Conservation (phyloP, 2,797 vertebrate species). For the Agapornis canus region DNA sequence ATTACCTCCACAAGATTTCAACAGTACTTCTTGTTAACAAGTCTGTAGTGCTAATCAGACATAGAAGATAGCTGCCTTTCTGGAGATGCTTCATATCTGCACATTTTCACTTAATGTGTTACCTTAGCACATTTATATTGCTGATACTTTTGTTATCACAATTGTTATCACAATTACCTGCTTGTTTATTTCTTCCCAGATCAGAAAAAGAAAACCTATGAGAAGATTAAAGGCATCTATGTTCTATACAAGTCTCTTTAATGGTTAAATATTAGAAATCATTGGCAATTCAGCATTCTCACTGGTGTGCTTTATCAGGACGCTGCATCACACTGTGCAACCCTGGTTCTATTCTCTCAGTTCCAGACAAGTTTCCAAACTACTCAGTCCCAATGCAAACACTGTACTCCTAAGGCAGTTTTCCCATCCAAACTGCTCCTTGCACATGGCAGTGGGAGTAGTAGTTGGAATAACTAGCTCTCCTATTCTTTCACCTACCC, state of each 20-base stretch:
- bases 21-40: not conserved
- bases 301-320: not conserved
- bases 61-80: constrained; percentile 5
- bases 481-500: not conserved
- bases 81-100: not conserved
- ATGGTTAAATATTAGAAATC: not conserved
- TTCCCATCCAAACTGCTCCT: not conserved
- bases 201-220: not conserved
- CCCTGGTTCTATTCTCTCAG: not conserved
- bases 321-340: not conserved
- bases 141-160: not conserved
- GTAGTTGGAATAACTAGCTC: not conserved
- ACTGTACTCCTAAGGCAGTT: not conserved
- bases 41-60: constrained; percentile 22
- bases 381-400: not conserved
- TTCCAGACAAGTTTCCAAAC: not conserved
- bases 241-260: not conserved
- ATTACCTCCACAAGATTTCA: not conserved
- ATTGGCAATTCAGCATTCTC: not conserved
- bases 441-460: not conserved
- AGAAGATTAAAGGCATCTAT: not conserved
- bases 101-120: constrained; percentile 23
- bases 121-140: not conserved
- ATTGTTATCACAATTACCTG: not conserved
- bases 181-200: constrained; percentile 7